These are phyloP conservation scores for Cacoxenus indagator DNA, from an alignment of 2,888 invertebrate genomes.

Conservation along the genomic window DNA sequence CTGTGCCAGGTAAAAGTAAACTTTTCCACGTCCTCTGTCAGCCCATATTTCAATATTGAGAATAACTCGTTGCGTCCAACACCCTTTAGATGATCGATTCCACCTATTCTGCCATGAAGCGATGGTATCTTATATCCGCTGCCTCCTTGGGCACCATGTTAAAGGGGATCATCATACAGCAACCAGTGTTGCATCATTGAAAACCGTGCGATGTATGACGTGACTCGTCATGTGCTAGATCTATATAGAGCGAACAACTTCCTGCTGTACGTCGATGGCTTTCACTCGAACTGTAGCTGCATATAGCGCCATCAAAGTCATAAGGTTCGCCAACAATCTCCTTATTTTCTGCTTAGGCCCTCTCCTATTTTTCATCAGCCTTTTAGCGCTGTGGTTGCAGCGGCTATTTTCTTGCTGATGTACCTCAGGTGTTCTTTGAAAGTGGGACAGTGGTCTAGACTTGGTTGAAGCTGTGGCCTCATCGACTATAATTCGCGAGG, in stretches of 20 bases:
- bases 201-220: no score
- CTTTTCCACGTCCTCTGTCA: not conserved
- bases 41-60: not conserved
- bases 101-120: not conserved
- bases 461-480: no score
- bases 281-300: not conserved
- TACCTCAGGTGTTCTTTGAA: not conserved
- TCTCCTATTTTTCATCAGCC: not conserved
- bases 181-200: no score
- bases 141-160: no score
- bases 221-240: no score
- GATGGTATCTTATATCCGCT: not conserved
- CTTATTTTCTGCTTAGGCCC: not conserved
- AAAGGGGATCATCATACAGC: no score
- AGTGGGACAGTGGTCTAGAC: no score
- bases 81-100: not conserved
- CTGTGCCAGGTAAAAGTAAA: not conserved
- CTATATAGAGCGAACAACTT: no score
- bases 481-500: no score
- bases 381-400: not conserved
- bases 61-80: constrained; percentile 1
- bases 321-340: not conserved
- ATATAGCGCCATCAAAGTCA: not conserved
- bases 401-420: not conserved
- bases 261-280: not conserved